Evolutionary conservation across 2,113 vertebrate species (phyloP), one percentile per base, ranked within the genome.

Genomic region (Hippolais icterina): DNA sequence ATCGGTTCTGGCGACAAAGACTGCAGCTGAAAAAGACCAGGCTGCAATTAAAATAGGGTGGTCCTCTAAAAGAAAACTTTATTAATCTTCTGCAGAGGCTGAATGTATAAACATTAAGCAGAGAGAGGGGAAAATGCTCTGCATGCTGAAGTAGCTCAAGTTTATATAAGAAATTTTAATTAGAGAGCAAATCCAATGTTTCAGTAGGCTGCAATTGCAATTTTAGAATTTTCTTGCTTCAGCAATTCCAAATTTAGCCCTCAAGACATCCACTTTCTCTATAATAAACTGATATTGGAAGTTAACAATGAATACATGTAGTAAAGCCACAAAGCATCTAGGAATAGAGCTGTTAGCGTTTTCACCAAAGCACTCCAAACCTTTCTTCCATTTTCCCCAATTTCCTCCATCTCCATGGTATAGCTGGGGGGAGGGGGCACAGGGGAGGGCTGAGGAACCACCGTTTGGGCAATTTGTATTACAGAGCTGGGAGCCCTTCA

Each of bases 241-340:
- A 88, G 93, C 90, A 94, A 23, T 95, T 95, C 96, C 92, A 97
- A 86, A 95, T 96, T 95, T 95, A 96, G 90, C 78, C 83, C 91
- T 86, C 49, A 77, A 96, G 95, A 88, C 76, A 96, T 94, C 41
- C 90, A 78, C 63, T 77, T 85, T 89, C 90, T 89, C 86, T 95
- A 5, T 84, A 95, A 95, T 86, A 95, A 92, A 56, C 60, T 31
- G 8, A n/a, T 64, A 83, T 31, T 64, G 88, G 83, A 81, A 63
- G 89, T 90, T 92, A 92, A 85, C 65, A 82, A 78, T 5, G 68
- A 94, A 72, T 95, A 39, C 22, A 16, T n/a, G 22, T 12, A 87
- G 83, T 42, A 95, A 97, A 96, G 74, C 91, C 96, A 83, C 94
- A 86, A 29, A 92, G 59, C 66, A 80, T 71, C 82, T 54, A 83